These are phyloP conservation scores for Acrossocheilus wenchowensis DNA, from an alignment of 2,797 vertebrate genomes.

Conservation along the genomic window DNA sequence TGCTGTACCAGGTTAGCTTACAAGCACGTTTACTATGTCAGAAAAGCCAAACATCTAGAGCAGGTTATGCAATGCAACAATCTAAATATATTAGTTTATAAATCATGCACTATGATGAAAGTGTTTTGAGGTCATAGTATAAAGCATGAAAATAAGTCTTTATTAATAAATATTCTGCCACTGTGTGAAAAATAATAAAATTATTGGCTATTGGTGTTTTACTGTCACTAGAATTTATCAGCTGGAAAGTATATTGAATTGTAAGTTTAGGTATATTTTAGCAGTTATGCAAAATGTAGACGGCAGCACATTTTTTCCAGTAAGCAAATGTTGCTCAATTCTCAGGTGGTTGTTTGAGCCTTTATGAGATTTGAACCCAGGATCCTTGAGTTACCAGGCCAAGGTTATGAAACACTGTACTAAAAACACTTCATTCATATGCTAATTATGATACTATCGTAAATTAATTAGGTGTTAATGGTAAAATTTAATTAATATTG, in stretches of 20 bases:
- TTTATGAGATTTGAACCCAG: conserved; percentile 1
- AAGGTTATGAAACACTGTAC: conserved; percentile 15
- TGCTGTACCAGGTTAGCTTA: not conserved
- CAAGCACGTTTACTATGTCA: not conserved
- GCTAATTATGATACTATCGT: not conserved
- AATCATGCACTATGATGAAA: not conserved
- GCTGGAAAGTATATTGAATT: not conserved
- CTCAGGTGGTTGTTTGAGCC: not conserved
- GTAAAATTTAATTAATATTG: not conserved
- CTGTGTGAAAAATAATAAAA: not conserved
- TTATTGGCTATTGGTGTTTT: not conserved
- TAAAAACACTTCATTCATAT: not conserved
- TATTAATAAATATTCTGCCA: not conserved
- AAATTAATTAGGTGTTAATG: conserved; percentile 15
- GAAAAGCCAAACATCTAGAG: not conserved
- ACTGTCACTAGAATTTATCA: not conserved
- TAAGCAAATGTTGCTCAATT: too few relatives aligned
- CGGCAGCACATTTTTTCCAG: too few relatives aligned
- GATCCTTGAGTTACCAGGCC: not conserved
- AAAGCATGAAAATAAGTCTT: not conserved
- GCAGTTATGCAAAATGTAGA: not conserved
- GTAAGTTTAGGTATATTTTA: not conserved
- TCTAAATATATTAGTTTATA: not conserved
- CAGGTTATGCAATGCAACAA: not conserved
- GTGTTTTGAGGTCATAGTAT: not conserved